Conservation (phyloP, 2,888 invertebrate genomes). For the Synergus umbraculus region DNA sequence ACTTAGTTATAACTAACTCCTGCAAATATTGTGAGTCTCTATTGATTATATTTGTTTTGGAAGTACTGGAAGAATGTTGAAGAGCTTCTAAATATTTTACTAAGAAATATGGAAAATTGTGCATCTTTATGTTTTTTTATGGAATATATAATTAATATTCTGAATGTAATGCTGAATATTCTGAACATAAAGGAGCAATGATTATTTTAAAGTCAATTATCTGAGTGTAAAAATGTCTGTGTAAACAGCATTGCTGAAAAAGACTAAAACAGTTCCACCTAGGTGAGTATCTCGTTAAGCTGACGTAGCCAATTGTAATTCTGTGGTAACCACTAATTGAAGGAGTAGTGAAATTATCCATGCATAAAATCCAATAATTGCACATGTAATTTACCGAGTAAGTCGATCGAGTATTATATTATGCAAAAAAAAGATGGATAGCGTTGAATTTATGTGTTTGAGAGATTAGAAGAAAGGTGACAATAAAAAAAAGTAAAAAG, state of each 20-base stretch:
- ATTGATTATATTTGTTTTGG: no score
- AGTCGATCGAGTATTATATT: conserved; percentile 5
- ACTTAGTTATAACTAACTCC: no score
- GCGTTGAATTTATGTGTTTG: background rate
- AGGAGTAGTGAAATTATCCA: conserved; percentile 16
- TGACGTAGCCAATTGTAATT: conserved; percentile 24
- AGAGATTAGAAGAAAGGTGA: conserved; percentile 18
- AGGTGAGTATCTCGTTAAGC: conserved; percentile 9
- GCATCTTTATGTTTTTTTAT: background rate
- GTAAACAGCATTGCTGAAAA: background rate
- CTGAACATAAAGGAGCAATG: background rate
- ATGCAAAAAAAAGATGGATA: background rate
- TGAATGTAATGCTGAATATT: background rate
- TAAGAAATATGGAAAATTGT: background rate
- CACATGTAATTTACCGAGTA: conserved; percentile 17
- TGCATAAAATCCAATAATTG: conserved; percentile 30
- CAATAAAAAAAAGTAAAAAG: background rate
- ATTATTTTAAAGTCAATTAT: background rate
- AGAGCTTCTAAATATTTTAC: background rate
- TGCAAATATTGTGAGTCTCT: no score
- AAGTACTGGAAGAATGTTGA: background rate
- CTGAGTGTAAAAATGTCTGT: background rate
- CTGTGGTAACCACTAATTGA: conserved; percentile 14
- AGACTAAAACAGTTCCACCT: conserved; percentile 1
- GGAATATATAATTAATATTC: no score